Evolutionary conservation across 2,888 invertebrate genomes (phyloP), one percentile per base, ranked within the genome.

Genomic region (Lasius fuliginosus): DNA sequence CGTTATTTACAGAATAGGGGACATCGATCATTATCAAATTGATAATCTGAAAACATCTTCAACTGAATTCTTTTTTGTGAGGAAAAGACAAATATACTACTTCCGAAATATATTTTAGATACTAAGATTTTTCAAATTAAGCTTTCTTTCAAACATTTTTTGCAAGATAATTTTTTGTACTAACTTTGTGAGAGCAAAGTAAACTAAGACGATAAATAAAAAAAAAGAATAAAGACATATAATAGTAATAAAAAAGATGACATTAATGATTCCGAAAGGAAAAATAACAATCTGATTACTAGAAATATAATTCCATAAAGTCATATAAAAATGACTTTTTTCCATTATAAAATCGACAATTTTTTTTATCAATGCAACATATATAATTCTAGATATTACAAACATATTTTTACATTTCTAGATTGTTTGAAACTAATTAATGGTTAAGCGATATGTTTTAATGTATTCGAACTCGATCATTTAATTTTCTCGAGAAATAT

Each of bases 1-100:
- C 42, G 11, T 60, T 81, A 81, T 81, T 81, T 81, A 81, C 79
- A 81, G 12, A 81, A 81, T 46, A 9, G 79, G 53, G 36, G 76
- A 74, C 58, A 18, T 81, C 18, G 33, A 58, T 11, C 18, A 8
- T 73, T 81, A 46, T 74, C 79, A 9, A 60, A 60, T 77, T 27
- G 30, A 12, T 77, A 77, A 73, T 77, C 40, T 23, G 73, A 15
- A 73, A 56, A 40, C 12, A 27, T 71, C n/a, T 60, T 73, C 27
- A 27, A 18, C 5, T 40, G 9, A 73, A n/a, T 56, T 73, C 4
- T 27, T 27, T 49, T 53, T 11, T 46, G 23, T 23, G 23, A 64
- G 1, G n/a, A 65, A 64, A 42, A 42, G n/a, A 74, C 3, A 74
- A 60, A 64, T 30, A 15, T 71, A 56, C 30, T n/a, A 0, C 62